Evolutionary conservation across 2,797 vertebrate genomes (phyloP).

Genomic region (Brotula barbata): DNA sequence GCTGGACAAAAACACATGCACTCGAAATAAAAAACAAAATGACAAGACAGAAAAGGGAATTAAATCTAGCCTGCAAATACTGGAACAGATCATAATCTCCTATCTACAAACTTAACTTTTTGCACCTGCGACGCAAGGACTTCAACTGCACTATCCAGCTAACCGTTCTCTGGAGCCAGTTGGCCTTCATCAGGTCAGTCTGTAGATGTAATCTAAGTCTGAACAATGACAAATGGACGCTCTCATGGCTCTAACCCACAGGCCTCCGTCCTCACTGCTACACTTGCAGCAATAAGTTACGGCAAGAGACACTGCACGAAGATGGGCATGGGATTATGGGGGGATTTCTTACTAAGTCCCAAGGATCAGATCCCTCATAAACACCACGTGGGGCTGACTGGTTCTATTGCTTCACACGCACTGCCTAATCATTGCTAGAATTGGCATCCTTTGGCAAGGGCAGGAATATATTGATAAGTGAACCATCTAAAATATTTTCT

Average conservation of each 20-base stretch:
- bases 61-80: not conserved
- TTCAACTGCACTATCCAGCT: slow-evolving; percentile 76
- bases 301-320: slow-evolving; percentile 30
- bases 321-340: slow-evolving; percentile 70
- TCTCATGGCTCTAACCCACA: slow-evolving; percentile 24
- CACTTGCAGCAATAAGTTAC: slow-evolving; percentile 5
- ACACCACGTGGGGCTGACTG: slow-evolving; percentile 55
- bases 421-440: too few relatives aligned
- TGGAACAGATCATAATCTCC: not conserved
- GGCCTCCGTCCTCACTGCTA: slow-evolving; percentile 1
- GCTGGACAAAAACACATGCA: not conserved
- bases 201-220: not conserved
- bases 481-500: too few relatives aligned
- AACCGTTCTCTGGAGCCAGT: slow-evolving; percentile 73
- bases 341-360: slow-evolving; percentile 76
- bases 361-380: slow-evolving; percentile 64
- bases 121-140: slow-evolving; percentile 72
- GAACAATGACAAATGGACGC: not conserved
- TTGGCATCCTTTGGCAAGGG: too few relatives aligned
- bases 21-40: not conserved
- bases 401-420: slow-evolving; percentile 17
- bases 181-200: slow-evolving; percentile 61
- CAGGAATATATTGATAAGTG: too few relatives aligned
- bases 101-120: slow-evolving; percentile 74
- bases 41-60: not conserved